Percentiles rank a stretch among this genome's conserved stretches.
These are phyloP conservation scores for Sphinx pinastri DNA, from an alignment of 2,888 invertebrate species.

Conservation along the genomic window DNA sequence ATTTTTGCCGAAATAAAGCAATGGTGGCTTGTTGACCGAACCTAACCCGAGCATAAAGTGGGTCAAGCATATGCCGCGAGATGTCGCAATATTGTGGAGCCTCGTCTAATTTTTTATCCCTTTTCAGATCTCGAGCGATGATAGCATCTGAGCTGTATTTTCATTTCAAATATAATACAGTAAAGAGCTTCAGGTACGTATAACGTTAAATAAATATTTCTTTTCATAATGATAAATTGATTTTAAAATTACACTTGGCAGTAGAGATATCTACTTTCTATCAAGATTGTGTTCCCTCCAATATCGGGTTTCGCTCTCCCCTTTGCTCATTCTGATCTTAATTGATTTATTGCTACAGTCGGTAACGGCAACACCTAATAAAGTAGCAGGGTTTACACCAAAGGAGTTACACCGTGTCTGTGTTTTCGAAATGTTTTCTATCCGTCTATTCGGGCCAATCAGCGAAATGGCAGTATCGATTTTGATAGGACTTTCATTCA, in stretches of 20 bases:
- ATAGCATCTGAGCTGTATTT: too few species aligned
- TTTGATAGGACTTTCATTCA: too few species aligned
- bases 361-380: not conserved
- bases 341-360: constrained; percentile 10
- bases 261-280: not conserved
- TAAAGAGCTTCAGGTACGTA: not conserved
- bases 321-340: constrained; percentile 2
- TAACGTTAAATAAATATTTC: not conserved
- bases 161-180: too few species aligned
- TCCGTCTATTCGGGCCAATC: too few species aligned
- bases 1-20: constrained; percentile 8
- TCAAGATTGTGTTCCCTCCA: not conserved
- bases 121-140: not conserved
- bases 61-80: constrained; percentile 29
- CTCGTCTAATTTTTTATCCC: not conserved
- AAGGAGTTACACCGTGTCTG: not conserved
- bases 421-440: too few species aligned
- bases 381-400: not conserved
- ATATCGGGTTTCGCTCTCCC: not conserved
- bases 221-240: too few species aligned
- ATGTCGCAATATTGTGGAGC: constrained; percentile 8
- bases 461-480: too few species aligned
- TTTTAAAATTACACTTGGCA: not conserved
- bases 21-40: not conserved
- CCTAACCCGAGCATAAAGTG: not conserved